A percentile compares a stretch with the other conserved stretches of the same genome.
These are phyloP conservation scores for Drosophila takahashii DNA, from an alignment of 1,140 invertebrate species.

Conservation along the genomic window DNA sequence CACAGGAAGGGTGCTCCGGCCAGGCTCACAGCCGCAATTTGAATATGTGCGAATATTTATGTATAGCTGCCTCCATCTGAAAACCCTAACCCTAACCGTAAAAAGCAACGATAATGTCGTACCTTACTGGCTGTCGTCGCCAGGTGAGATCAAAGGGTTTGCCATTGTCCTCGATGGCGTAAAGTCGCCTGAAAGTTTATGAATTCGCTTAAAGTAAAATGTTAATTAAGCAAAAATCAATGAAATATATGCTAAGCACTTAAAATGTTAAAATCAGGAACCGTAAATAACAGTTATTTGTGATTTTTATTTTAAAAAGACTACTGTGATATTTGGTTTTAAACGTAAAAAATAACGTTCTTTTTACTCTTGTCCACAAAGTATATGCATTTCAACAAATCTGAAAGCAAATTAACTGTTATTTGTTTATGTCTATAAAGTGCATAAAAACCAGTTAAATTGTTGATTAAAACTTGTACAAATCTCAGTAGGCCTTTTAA, in stretches of 20 bases:
- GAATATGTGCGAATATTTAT: conserved; percentile 57
- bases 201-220: conserved; percentile 16
- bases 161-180: conserved; percentile 31
- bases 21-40: conserved; percentile 32
- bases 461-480: too few relatives aligned
- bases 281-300: too few relatives aligned
- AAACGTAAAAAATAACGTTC: too few relatives aligned
- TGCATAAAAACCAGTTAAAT: too few relatives aligned
- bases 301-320: too few relatives aligned
- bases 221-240: conserved; percentile 18
- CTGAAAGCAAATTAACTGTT: too few relatives aligned
- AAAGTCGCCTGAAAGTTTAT: conserved; percentile 22
- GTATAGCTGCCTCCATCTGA: conserved; percentile 16
- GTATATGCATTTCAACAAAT: too few relatives aligned
- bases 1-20: neutral
- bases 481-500: too few relatives aligned
- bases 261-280: too few relatives aligned
- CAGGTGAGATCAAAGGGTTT: conserved; percentile 56
- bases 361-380: too few relatives aligned
- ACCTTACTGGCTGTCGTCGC: conserved; percentile 32
- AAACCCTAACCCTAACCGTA: conserved; percentile 39
- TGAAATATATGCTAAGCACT: neutral
- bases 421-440: too few relatives aligned
- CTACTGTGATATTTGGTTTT: too few relatives aligned
- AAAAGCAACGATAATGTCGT: conserved; percentile 48